Evolutionary conservation across 2,113 vertebrate genomes (phyloP).

Genomic region (Circaetus cinerascens): DNA sequence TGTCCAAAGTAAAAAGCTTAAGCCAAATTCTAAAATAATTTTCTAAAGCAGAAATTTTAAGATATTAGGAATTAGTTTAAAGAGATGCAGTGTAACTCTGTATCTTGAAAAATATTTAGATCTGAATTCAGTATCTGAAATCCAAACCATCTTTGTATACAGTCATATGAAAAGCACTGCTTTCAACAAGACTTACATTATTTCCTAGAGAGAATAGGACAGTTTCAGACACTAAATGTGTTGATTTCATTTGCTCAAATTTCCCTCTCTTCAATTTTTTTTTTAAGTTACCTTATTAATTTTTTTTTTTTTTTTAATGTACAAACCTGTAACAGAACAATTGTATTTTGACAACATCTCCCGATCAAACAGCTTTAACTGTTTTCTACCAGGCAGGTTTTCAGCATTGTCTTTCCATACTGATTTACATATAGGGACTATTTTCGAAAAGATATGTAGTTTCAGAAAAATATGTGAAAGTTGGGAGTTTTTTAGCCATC

Average conservation of each 20-base stretch:
- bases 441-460: background rate
- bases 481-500: background rate
- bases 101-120: background rate
- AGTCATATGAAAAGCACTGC: background rate
- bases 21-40: background rate
- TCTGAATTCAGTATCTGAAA: background rate
- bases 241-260: background rate
- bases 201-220: background rate
- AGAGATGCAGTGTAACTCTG: background rate
- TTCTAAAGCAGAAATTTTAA: background rate
- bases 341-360: background rate
- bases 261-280: background rate
- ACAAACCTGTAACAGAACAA: background rate
- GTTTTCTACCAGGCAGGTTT: background rate
- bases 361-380: background rate
- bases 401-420: background rate
- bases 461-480: background rate
- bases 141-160: background rate
- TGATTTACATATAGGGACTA: background rate
- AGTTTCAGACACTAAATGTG: background rate
- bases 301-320: background rate
- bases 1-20: background rate
- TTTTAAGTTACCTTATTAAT: no score
- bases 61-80: background rate
- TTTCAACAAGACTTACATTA: background rate